phyloP scores from a whole-genome alignment of 2,888 invertebrate genomes.

The Tenthredo scrophulariae region DNA sequence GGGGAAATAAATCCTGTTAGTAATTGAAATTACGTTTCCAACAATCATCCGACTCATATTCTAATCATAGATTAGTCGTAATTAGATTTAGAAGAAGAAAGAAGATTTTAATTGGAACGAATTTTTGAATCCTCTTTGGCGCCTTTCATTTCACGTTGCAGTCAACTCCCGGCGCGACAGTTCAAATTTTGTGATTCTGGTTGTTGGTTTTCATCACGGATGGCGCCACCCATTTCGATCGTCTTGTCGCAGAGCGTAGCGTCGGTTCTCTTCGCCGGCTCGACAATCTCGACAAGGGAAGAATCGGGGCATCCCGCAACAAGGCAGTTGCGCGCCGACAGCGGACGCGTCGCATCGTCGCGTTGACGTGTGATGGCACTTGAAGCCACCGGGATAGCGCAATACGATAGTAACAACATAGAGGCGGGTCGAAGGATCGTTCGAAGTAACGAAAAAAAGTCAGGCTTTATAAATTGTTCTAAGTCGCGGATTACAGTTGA shows the following conservation, averaged over 20 bases:
- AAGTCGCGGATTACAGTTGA: neutral
- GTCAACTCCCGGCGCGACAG: neutral
- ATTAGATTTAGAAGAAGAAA: neutral
- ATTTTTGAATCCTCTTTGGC: neutral
- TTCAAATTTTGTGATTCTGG: neutral
- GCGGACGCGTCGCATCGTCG: conserved; percentile 28
- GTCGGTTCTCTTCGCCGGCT: neutral
- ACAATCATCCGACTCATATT: neutral
- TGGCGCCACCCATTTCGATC: neutral
- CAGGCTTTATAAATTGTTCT: neutral
- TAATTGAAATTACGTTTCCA: neutral
- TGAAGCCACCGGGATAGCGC: conserved; percentile 10
- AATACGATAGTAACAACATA: neutral
- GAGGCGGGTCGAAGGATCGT: neutral
- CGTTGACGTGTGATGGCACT: conserved; percentile 34
- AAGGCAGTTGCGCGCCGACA: conserved; percentile 43
- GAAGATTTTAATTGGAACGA: neutral
- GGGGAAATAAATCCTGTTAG: conserved; percentile 39
- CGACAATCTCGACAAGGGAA: neutral
- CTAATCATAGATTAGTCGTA: neutral
- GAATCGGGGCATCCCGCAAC: neutral
- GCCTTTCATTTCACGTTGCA: neutral
- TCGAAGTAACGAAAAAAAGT: neutral
- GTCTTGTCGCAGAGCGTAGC: neutral
- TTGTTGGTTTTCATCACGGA: neutral